phyloP scores from a whole-genome alignment of 1,140 invertebrate genomes.

The Papilio machaon region DNA sequence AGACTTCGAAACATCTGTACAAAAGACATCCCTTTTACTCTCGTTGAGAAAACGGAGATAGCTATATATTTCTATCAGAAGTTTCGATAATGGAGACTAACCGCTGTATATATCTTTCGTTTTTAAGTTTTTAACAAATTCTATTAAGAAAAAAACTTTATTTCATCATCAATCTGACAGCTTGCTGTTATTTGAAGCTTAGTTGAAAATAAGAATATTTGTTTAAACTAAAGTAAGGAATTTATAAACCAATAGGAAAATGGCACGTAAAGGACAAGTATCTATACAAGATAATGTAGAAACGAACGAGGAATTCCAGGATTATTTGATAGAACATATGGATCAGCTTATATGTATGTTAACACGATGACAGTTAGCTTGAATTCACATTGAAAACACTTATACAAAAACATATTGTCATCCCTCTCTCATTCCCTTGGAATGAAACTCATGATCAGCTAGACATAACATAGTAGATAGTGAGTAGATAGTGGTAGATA shows the following conservation, averaged over 20 bases:
- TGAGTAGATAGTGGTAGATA: too few species aligned
- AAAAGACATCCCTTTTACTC: background rate
- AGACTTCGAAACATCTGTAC: background rate
- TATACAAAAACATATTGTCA: too few species aligned
- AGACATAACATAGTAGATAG: too few species aligned
- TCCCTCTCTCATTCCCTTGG: too few species aligned
- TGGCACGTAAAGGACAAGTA: slow-evolving; percentile 71
- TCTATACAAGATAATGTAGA: slow-evolving; percentile 67
- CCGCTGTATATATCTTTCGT: too few species aligned
- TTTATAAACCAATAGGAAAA: slow-evolving; percentile 39
- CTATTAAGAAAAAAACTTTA: background rate
- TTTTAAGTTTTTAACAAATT: background rate
- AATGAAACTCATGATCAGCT: too few species aligned
- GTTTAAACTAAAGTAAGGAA: background rate
- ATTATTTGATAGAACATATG: slow-evolving; percentile 51
- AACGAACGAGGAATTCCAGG: slow-evolving; percentile 66
- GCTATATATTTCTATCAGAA: background rate
- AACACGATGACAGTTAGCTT: too few species aligned
- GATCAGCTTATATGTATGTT: slow-evolving; percentile 67
- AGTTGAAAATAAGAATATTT: background rate
- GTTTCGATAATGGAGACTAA: background rate
- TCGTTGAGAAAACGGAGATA: background rate
- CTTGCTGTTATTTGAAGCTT: background rate
- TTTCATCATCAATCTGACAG: background rate
- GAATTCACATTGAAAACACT: too few species aligned